These are phyloP conservation scores for Tapirus indicus DNA, from an alignment of 2,797 vertebrate species.

Conservation along the genomic window DNA sequence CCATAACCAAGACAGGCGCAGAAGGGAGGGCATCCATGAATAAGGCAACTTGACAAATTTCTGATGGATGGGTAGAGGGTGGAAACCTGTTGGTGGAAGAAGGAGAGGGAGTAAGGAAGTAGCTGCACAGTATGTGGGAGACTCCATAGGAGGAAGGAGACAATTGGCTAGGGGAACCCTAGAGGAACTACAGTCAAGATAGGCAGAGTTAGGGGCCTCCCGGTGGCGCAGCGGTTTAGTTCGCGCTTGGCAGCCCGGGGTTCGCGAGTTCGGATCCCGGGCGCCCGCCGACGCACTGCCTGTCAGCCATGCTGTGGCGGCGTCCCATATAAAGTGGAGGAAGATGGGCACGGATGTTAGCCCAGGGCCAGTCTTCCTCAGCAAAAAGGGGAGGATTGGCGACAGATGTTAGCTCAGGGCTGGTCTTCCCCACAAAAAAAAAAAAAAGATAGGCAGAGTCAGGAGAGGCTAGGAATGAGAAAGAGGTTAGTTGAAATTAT, in stretches of 20 bases:
- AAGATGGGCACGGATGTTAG: too few relatives aligned
- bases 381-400: too few relatives aligned
- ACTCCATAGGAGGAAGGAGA: neutral
- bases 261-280: too few relatives aligned
- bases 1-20: slow-evolving; percentile 50
- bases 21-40: neutral
- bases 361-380: too few relatives aligned
- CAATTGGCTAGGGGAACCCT: neutral
- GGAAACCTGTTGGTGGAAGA: neutral
- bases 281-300: too few relatives aligned
- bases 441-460: neutral
- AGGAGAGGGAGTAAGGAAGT: neutral
- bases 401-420: too few relatives aligned
- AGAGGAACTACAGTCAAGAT: neutral
- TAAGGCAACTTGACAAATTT: neutral
- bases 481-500: neutral
- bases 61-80: neutral
- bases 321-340: too few relatives aligned
- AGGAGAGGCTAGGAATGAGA: neutral
- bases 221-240: too few relatives aligned
- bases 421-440: too few relatives aligned
- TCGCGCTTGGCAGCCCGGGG: too few relatives aligned
- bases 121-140: neutral
- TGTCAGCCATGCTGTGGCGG: too few relatives aligned
- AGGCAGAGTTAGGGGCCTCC: neutral